Evolutionary conservation across 2,113 vertebrate genomes (phyloP), one percentile per base, ranked within the genome.

Genomic region (Misgurnus anguillicaudatus): DNA sequence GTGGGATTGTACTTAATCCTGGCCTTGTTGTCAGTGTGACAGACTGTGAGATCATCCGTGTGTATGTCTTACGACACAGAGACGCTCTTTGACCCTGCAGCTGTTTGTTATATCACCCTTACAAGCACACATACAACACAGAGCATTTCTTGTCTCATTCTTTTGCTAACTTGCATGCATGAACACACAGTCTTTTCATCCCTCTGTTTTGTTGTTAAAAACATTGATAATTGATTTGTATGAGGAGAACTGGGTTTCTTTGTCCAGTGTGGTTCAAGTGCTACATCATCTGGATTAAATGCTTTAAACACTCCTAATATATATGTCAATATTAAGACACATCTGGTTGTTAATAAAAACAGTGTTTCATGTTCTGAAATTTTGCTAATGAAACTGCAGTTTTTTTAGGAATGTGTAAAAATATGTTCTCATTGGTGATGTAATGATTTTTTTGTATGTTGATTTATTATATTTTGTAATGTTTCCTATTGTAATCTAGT

Each of bases 61-160:
- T 57, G 68, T 81, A 62, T 86, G 1, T 62, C 57, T 77, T 47
- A 82, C 73, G 41, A 78, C 83, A 90, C 87, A 91, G 84, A 90
- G 81, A 86, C 85, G 61, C 80, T 84, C 88, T 89, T 90, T 91
- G 84, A 89, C 79, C 60, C 71, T 82, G 88, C 90, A 91, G 90
- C 89, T 91, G 90, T 39, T 38, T 75, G 38, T 62, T 75, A 57
- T 74, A 69, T 84, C 63, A 84, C 47, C 39, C 69, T 39, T n/a
- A 63, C 19, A 70, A 14, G 53, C 19, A 31, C 62, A 66, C 58
- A 65, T 42, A 64, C 53, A 42, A 69, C 48, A 75, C 21, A 62
- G 70, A 42, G 57, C 47, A 42, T 48, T 73, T 62, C 72, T 75
- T 75, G 72, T 75, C 58, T 75, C 13, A n/a, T 21, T 10, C 42